A percentile compares a stretch with the other conserved stretches of the same genome.
phyloP scores from a whole-genome alignment of 2,113 vertebrate species.

The Solea senegalensis region DNA sequence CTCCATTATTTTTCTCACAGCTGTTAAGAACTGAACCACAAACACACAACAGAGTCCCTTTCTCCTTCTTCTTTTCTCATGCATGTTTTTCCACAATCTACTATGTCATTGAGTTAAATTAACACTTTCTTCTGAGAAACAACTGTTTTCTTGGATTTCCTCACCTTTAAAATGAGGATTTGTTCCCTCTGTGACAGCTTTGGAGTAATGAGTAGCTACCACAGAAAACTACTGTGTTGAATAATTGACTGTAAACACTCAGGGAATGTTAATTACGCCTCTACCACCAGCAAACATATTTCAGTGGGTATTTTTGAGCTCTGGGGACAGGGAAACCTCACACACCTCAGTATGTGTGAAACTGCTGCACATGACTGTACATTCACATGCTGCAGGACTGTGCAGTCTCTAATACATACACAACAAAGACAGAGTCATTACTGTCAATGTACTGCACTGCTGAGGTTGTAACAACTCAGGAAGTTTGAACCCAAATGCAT shows the following conservation, averaged over 20 bases:
- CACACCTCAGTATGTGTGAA: conserved; percentile 30
- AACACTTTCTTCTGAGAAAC: neutral
- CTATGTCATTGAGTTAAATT: conserved; percentile 19
- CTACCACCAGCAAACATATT: conserved; percentile 71
- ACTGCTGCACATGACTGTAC: conserved; percentile 1
- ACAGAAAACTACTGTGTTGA: conserved; percentile 71
- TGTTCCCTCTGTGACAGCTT: conserved; percentile 71
- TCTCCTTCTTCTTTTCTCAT: conserved; percentile 6
- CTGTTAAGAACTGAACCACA: conserved; percentile 8
- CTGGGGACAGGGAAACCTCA: conserved; percentile 58
- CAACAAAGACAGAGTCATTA: neutral
- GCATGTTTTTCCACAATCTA: no score
- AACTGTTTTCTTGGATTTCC: conserved; percentile 13
- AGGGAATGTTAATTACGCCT: conserved; percentile 81
- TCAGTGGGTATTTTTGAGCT: conserved; percentile 62
- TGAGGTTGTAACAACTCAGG: neutral
- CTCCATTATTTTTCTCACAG: conserved; percentile 12
- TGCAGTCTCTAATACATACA: neutral
- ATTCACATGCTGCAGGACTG: neutral
- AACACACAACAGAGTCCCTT: neutral
- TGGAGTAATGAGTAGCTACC: conserved; percentile 71
- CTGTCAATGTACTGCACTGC: neutral
- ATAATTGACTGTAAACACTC: conserved; percentile 81
- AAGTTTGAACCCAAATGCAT: neutral
- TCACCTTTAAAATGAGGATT: conserved; percentile 56